Evolutionary conservation across 2,113 vertebrate species (phyloP).

Genomic region (Archocentrus centrarchus): DNA sequence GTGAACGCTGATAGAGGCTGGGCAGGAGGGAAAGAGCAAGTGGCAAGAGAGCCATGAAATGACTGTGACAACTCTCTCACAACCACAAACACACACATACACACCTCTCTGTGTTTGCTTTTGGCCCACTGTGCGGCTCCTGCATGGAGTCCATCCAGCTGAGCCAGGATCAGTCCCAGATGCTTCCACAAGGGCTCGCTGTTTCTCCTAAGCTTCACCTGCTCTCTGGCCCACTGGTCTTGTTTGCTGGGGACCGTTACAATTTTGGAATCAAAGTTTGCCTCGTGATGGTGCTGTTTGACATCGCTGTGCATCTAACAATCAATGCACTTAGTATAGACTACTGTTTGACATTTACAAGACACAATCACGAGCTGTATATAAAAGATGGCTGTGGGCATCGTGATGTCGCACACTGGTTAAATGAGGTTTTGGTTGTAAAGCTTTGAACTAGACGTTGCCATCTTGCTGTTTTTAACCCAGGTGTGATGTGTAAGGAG

Average conservation of each 20-base stretch:
- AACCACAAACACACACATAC: constrained; percentile 61
- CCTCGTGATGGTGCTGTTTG: not conserved
- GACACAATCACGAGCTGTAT: not conserved
- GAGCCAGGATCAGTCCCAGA: constrained; percentile 84
- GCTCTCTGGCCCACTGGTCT: constrained; percentile 85
- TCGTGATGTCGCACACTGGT: too few species aligned
- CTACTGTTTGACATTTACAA: not conserved
- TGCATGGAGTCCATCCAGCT: constrained; percentile 87
- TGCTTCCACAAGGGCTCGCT: constrained; percentile 87
- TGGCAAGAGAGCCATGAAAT: constrained; percentile 22
- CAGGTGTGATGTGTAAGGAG: not conserved
- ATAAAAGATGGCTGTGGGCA: not conserved
- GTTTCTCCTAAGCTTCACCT: constrained; percentile 75
- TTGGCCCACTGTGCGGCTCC: constrained; percentile 85
- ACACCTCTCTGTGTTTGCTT: constrained; percentile 77
- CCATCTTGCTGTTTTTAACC: not conserved
- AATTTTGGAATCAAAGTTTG: not conserved
- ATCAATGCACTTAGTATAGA: not conserved
- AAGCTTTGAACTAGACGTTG: not conserved
- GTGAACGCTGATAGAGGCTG: constrained; percentile 86
- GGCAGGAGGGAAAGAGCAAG: constrained; percentile 26
- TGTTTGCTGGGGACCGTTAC: constrained; percentile 81
- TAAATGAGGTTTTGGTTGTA: not conserved
- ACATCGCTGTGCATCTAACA: not conserved
- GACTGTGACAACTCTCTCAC: constrained; percentile 17